Base-by-base conservation (phyloP, 2,113 vertebrate species). In the Neogobius melanostomus region DNA sequence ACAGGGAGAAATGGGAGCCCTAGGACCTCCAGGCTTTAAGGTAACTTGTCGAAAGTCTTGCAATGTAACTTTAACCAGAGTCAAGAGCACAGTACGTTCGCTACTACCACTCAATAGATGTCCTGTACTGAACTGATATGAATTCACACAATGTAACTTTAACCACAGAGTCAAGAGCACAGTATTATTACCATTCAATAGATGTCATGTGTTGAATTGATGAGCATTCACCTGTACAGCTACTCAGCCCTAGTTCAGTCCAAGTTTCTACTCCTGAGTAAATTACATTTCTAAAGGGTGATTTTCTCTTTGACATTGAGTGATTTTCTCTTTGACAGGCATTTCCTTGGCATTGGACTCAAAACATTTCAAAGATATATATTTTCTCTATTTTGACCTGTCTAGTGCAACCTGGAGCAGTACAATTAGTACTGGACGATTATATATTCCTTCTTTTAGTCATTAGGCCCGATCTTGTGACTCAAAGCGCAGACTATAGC, bases 11-110 rank as follows among this genome's bases (percentile, higher is more conserved):
- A 87, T 47, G 77, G 95, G 95, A 72, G 47, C 85, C 79, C 86
- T 90, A 64, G 96, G 95, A 81, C 87, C 75, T 5, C 92, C 90
- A 82, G 96, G 95, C 79, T 68, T 91, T 61, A 96, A 96, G 95
- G 95, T 97, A 94, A 90, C 74, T 57, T 62, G 42, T 74, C 75
- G 42, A 75, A 71, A 60, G 64, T 64, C 54, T 74, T 16, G 36
- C 59, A 79, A 47, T 52, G 47, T 71, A 68, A 50, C 64, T 74
- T 75, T 7, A 17, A 48, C 59, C 53, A 50, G 15, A 45, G 57
- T 61, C 69, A n/a, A 49, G 43, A 63, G 44, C 62, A 21, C 60
- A 74, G 8, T 63, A 42, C 17, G 46, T 14, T 59, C 10, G 53
- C 49, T 74, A 21, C 49, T 74, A 21, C 16, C 43, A 61, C n/a